Conservation (phyloP, 2,113 vertebrate genomes). For the Cyanoliseus patagonus region DNA sequence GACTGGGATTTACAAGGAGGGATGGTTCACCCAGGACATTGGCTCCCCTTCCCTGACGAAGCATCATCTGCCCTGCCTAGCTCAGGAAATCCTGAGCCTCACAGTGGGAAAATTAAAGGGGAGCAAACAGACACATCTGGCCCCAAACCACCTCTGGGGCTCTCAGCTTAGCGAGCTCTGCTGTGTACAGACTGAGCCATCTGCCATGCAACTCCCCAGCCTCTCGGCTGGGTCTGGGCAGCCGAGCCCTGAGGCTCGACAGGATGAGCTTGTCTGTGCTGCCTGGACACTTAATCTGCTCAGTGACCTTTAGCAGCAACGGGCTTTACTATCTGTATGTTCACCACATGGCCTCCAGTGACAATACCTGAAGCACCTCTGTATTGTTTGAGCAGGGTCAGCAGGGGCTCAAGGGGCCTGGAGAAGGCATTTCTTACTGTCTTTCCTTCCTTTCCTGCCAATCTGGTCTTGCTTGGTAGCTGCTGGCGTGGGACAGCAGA, state of each 20-base stretch:
- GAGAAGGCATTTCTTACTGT: background rate
- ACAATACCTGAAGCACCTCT: background rate
- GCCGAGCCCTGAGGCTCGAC: background rate
- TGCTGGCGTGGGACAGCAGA: background rate
- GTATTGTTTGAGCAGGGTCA: background rate
- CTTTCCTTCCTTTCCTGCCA: background rate
- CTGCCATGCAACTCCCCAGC: background rate
- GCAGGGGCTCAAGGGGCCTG: background rate
- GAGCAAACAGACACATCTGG: background rate
- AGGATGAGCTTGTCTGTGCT: background rate
- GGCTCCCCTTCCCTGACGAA: background rate
- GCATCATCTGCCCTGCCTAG: background rate
- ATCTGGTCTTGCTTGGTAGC: background rate
- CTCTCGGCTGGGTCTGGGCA: background rate
- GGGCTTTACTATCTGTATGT: background rate
- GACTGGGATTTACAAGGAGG: background rate
- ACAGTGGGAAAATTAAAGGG: background rate
- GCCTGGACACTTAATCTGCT: background rate
- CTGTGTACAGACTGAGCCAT: background rate
- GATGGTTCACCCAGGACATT: fast-evolving
- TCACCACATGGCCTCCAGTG: background rate
- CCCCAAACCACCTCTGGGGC: constrained; percentile 5
- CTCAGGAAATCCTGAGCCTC: background rate
- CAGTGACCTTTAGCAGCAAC: background rate
- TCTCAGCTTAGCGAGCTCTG: background rate